Evolutionary conservation across 2,888 invertebrate genomes (phyloP).

Genomic region (Malacosoma neustria): DNA sequence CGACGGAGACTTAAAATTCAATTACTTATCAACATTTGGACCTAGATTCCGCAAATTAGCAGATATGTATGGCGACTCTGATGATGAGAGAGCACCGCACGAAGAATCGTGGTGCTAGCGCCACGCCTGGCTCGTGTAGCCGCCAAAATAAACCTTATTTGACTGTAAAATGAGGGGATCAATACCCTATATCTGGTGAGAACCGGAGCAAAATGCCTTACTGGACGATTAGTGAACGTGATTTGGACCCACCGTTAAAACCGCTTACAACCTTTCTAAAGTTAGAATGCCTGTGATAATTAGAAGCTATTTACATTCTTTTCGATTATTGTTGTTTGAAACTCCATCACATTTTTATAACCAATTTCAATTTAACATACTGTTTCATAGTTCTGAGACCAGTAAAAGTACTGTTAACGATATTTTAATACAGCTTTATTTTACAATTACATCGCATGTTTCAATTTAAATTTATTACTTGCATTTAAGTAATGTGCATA

Average conservation of each 20-base stretch:
- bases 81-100: slow-evolving; percentile 85
- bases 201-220: slow-evolving; percentile 47
- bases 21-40: slow-evolving; percentile 95
- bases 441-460: no score
- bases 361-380: no score
- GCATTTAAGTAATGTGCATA: no score
- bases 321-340: neutral
- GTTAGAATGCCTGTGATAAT: slow-evolving; percentile 35
- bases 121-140: slow-evolving; percentile 67
- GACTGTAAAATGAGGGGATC: slow-evolving; percentile 21
- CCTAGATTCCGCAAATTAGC: slow-evolving; percentile 96
- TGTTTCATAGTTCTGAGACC: no score
- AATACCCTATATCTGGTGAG: slow-evolving; percentile 21
- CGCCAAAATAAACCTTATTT: slow-evolving; percentile 28
- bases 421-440: no score
- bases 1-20: slow-evolving; percentile 94
- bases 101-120: slow-evolving; percentile 90
- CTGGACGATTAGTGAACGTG: slow-evolving; percentile 18
- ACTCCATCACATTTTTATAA: neutral
- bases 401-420: no score
- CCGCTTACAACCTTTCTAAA: slow-evolving; percentile 3
- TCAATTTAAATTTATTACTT: no score
- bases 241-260: slow-evolving; percentile 28
- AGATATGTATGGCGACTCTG: slow-evolving; percentile 96
- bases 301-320: slow-evolving; percentile 9